A percentile compares a stretch with the other conserved stretches of the same genome.
phyloP scores from a whole-genome alignment of 2,797 vertebrate species.

The Chloroceryle amazona region DNA sequence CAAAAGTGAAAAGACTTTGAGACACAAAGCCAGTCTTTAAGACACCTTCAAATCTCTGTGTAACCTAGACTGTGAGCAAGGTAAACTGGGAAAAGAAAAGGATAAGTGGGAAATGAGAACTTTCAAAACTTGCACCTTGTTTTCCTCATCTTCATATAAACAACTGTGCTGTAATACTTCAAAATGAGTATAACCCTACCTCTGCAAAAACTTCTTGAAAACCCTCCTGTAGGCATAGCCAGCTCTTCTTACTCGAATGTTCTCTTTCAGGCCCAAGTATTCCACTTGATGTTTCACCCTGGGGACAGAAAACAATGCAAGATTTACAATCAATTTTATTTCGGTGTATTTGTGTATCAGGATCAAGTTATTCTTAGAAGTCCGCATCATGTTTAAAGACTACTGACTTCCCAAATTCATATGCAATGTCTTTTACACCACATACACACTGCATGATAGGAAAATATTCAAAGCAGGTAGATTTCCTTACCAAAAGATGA shows the following conservation, averaged over 20 bases:
- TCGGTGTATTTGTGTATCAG: not conserved
- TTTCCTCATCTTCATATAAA: not conserved
- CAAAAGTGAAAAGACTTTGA: not conserved
- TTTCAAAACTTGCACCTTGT: not conserved
- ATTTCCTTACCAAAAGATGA: not conserved
- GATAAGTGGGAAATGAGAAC: not conserved
- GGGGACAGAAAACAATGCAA: constrained; percentile 6
- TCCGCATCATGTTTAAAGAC: not conserved
- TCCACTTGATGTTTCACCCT: constrained; percentile 99
- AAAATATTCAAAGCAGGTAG: not conserved
- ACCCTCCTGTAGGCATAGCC: constrained; percentile 95
- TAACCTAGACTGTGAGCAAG: not conserved
- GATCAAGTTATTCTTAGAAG: not conserved
- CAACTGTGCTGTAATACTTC: not conserved
- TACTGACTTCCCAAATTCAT: not conserved
- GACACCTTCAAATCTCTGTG: not conserved
- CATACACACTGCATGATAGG: not conserved
- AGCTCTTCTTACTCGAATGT: constrained; percentile 96
- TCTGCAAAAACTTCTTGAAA: constrained; percentile 96
- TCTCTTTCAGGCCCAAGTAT: constrained; percentile 97
- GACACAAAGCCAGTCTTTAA: not conserved
- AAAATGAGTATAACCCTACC: constrained; percentile 77
- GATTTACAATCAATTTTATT: constrained; percentile 1
- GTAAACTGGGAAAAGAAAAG: not conserved
- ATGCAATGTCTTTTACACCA: not conserved